Percentiles rank a stretch among this genome's conserved stretches.
These are phyloP conservation scores for Drosophila melanica DNA, from an alignment of 1,140 invertebrate genomes.

Conservation along the genomic window DNA sequence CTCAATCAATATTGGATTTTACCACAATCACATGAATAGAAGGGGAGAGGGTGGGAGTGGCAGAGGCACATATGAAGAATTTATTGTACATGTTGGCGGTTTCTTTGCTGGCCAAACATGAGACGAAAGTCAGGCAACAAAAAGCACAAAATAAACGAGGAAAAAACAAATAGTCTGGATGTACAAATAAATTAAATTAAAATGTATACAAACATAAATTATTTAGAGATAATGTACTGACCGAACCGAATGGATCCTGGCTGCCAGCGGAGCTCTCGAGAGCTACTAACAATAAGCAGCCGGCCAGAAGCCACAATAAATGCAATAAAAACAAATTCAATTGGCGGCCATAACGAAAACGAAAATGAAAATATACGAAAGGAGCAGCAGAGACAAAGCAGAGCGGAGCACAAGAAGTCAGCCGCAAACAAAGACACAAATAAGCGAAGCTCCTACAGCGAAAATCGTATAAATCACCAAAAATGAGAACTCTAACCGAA, in stretches of 20 bases:
- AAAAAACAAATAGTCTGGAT: constrained; percentile 64
- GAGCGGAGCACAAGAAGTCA: constrained; percentile 26
- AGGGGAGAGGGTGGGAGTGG: neutral
- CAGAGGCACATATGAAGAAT: constrained; percentile 24
- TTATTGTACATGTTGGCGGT: constrained; percentile 38
- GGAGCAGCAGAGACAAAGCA: constrained; percentile 12
- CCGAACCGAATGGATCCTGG: constrained; percentile 16
- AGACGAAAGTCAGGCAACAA: constrained; percentile 7
- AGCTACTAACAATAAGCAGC: constrained; percentile 66
- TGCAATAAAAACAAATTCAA: constrained; percentile 79
- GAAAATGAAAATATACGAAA: constrained; percentile 40
- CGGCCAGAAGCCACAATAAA: constrained; percentile 45
- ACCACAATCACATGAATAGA: constrained; percentile 35
- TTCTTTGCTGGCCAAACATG: constrained; percentile 61
- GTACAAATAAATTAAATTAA: constrained; percentile 80
- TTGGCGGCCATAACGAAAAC: constrained; percentile 63
- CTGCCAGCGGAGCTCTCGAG: constrained; percentile 19
- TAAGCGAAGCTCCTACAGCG: constrained; percentile 57
- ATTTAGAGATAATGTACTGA: constrained; percentile 80
- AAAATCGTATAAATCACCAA: constrained; percentile 74
- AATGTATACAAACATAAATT: constrained; percentile 82
- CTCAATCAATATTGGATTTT: constrained; percentile 75
- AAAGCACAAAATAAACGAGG: constrained; percentile 29
- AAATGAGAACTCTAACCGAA: constrained; percentile 49
- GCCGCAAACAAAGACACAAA: constrained; percentile 72